Evolutionary conservation across 2,797 vertebrate genomes (phyloP), one percentile per base, ranked within the genome.

Genomic region (Gymnoscopelus microlampas): DNA sequence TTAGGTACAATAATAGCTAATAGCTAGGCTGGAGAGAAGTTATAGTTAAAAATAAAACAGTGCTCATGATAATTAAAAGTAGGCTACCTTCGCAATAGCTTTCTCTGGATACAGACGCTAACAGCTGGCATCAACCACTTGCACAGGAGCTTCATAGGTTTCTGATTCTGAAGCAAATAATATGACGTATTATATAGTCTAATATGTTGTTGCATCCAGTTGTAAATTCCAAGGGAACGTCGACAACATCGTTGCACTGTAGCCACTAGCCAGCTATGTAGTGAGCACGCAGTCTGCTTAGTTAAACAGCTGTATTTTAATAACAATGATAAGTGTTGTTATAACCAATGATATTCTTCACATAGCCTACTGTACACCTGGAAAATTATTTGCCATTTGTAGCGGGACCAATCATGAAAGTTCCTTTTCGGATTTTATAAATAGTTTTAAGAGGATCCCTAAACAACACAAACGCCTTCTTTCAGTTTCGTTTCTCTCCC

Each of bases 401-500:
- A 58, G 14, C 60, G 12, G 4, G 14, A 59, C 23, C 1, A 29
- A 2, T 0, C 0, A 24, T 0, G n/a, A 51, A 0, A 9, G 29
- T 32, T 1, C 49, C 3, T 1, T 4, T 39, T 0, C 26, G 7
- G 0, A 4, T 49, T 15, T 0, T 1, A 3, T 0, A 0, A 0
- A 0, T 53, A 0, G 29, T 29, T n/a, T 55, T 0, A 48, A 0
- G 44, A 87, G 66, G 0, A 65, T 87, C 80, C 63, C 83, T 76
- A 26, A 76, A 12, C 0, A 0, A 1, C 1, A 2, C 2, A 0
- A 0, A 0, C 0, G 0, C 0, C 0, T 5, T 7, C 51, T 75
- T 86, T 78, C 63, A 14, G 72, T 91, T 91, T 90, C 90, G 1
- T 89, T 90, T 71, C 11, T 6, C 12, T 2, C 4, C 19, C 8